A percentile compares a stretch with the other conserved stretches of the same genome.
Evolutionary conservation across 2,113 vertebrate species (phyloP).

Genomic region (Mus musculus): GRCm39 chr13:23959501-23960000

Average conservation of each 20-base stretch:
- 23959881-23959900: no score
- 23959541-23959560: background rate
- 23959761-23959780: no score
- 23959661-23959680: background rate
- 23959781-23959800: no score
- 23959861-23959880: no score
- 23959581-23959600: background rate
- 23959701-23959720: no score
- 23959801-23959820: no score
- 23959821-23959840: no score
- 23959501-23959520: background rate
- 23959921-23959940: no score
- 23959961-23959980: background rate
- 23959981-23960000: background rate
- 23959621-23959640: background rate
- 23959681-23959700: background rate
- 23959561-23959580: background rate
- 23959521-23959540: background rate
- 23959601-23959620: background rate
- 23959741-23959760: no score
- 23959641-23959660: background rate
- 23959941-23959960: background rate
- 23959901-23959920: no score
- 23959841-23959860: no score
- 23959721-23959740: no score